A percentile compares a stretch with the other conserved stretches of the same genome.
Evolutionary conservation across 2,888 invertebrate species (phyloP).

Genomic region (Notocelia uddmanniana): DNA sequence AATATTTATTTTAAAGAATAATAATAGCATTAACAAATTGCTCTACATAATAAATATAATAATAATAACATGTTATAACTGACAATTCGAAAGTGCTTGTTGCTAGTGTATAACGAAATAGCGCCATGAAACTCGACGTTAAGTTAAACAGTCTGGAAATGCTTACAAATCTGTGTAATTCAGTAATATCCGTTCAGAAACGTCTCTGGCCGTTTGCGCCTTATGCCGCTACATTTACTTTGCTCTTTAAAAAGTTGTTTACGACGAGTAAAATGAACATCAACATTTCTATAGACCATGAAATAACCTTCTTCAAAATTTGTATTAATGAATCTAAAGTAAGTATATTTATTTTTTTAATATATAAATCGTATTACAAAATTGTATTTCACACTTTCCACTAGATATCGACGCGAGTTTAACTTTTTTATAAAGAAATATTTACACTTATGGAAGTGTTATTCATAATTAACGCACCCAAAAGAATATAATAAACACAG

Average conservation of each 20-base stretch:
- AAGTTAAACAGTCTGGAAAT: slow-evolving; percentile 61
- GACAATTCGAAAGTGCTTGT: no score
- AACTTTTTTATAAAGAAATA: background rate
- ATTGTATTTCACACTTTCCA: background rate
- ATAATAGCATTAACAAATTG: no score
- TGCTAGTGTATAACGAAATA: slow-evolving; percentile 33
- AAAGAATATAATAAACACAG: background rate
- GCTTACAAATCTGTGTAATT: slow-evolving; percentile 58
- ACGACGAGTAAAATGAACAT: slow-evolving; percentile 11
- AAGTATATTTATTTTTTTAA: background rate
- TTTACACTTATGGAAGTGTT: background rate
- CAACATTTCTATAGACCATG: background rate
- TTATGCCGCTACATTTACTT: slow-evolving; percentile 53
- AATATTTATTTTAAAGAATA: no score
- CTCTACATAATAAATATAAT: no score
- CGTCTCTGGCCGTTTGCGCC: slow-evolving; percentile 51
- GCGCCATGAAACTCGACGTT: slow-evolving; percentile 49
- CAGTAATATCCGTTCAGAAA: slow-evolving; percentile 59
- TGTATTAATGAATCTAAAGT: background rate
- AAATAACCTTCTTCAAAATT: background rate
- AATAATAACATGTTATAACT: background rate
- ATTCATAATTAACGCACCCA: background rate
- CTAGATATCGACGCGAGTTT: background rate
- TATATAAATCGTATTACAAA: background rate
- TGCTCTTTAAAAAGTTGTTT: slow-evolving; percentile 44